Evolutionary conservation across 2,888 invertebrate species (phyloP).

Genomic region (Dexiosoma caninum): DNA sequence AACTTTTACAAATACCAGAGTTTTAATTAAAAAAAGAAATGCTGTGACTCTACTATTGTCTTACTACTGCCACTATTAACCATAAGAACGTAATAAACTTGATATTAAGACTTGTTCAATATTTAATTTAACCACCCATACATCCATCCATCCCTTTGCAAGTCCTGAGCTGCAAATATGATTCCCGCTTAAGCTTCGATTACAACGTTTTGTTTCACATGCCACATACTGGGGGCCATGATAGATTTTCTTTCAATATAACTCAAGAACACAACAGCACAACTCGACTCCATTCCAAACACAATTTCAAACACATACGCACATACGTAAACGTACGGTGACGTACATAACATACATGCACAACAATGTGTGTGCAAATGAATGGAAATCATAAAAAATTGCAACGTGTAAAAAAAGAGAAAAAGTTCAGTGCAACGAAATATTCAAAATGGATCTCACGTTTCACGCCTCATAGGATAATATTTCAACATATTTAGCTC

Average conservation of each 20-base stretch:
- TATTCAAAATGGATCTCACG: slow-evolving; percentile 71
- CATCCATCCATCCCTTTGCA: background rate
- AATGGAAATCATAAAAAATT: too few species aligned
- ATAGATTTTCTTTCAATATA: background rate
- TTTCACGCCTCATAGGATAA: slow-evolving; percentile 74
- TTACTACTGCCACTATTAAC: background rate
- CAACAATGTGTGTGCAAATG: background rate
- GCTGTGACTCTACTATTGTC: background rate
- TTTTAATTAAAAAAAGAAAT: background rate
- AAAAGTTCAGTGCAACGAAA: slow-evolving; percentile 47
- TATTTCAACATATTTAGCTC: slow-evolving; percentile 69
- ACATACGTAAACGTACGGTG: background rate
- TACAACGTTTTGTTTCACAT: slow-evolving; percentile 21
- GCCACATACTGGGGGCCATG: background rate
- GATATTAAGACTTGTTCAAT: background rate
- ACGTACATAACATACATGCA: background rate
- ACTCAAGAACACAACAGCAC: background rate
- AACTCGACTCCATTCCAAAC: slow-evolving; percentile 36
- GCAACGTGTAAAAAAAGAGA: slow-evolving; percentile 11
- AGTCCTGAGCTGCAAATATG: background rate
- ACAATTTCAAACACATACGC: slow-evolving; percentile 10
- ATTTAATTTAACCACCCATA: background rate
- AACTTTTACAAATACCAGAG: background rate
- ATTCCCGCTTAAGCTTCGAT: background rate
- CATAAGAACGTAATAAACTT: slow-evolving; percentile 23